phyloP scores from a whole-genome alignment of 1,140 invertebrate genomes.

The Steinernema feltiae region DNA sequence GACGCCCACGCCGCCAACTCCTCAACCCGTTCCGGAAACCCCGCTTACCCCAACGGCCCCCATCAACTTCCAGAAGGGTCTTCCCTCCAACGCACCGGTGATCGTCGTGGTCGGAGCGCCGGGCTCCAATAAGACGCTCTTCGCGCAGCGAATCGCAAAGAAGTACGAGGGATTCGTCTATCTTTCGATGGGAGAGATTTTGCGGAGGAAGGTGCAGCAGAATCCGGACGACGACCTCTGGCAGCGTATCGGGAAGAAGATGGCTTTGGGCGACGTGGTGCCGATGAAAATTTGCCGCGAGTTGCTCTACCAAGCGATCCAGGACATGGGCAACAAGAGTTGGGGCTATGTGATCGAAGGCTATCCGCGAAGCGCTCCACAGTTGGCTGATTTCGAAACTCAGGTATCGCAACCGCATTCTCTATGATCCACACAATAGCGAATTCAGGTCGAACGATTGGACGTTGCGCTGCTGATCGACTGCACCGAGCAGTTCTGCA shows the following conservation, averaged over 20 bases:
- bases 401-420: slow-evolving; percentile 30
- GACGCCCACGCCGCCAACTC: background rate
- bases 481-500: slow-evolving; percentile 55
- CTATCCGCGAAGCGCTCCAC: slow-evolving; percentile 49
- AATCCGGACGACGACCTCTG: slow-evolving; percentile 52
- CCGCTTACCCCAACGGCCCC: background rate
- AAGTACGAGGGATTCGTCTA: slow-evolving; percentile 56
- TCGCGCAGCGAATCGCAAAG: slow-evolving; percentile 47
- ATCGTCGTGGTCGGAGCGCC: slow-evolving; percentile 52
- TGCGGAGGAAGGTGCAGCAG: slow-evolving; percentile 47
- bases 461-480: slow-evolving; percentile 54
- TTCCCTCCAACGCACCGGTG: slow-evolving; percentile 52
- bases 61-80: slow-evolving; percentile 35
- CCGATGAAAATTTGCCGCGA: slow-evolving; percentile 56
- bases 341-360: slow-evolving; percentile 57
- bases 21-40: background rate
- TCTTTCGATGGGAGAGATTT: slow-evolving; percentile 50
- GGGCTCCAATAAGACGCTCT: slow-evolving; percentile 47
- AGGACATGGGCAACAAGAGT: slow-evolving; percentile 33
- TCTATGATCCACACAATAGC: background rate
- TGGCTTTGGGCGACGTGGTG: slow-evolving; percentile 49
- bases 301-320: slow-evolving; percentile 49
- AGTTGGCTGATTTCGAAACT: slow-evolving; percentile 49
- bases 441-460: slow-evolving; percentile 39
- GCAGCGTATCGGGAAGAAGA: slow-evolving; percentile 49